phyloP scores from a whole-genome alignment of 2,888 invertebrate genomes.

The Andrena hattorfiana region DNA sequence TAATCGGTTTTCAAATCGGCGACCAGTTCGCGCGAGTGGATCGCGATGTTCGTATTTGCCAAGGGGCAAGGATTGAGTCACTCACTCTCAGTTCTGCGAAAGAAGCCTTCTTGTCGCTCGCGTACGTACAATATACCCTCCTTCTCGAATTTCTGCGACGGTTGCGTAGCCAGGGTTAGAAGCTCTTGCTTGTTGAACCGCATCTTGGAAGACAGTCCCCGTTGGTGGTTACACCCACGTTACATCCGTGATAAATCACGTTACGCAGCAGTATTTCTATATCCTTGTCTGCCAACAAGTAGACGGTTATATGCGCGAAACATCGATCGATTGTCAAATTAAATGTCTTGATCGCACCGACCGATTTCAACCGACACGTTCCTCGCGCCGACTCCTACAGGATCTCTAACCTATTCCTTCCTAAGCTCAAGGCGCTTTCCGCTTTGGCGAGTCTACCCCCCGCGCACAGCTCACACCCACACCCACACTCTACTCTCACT shows the following conservation, averaged over 20 bases:
- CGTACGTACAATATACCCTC: slow-evolving; percentile 95
- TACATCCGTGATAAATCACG: slow-evolving; percentile 24
- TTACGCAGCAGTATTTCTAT: slow-evolving; percentile 23
- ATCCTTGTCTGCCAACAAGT: slow-evolving; percentile 40
- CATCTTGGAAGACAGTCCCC: slow-evolving; percentile 86
- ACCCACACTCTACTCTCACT: background rate
- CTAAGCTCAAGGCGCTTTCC: background rate
- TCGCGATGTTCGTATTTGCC: slow-evolving; percentile 44
- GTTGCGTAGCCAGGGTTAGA: slow-evolving; percentile 93
- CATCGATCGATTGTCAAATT: background rate
- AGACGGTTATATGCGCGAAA: slow-evolving; percentile 10
- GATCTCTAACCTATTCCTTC: slow-evolving; percentile 36
- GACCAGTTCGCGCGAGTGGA: slow-evolving; percentile 22
- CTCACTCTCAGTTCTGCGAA: slow-evolving; percentile 96
- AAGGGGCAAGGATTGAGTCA: slow-evolving; percentile 68
- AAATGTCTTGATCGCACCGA: background rate
- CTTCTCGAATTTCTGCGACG: slow-evolving; percentile 95
- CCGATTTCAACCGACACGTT: background rate
- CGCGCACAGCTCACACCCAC: no score
- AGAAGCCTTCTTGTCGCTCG: slow-evolving; percentile 96
- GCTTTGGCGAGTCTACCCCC: background rate
- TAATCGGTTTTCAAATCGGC: slow-evolving; percentile 18
- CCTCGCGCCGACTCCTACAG: background rate
- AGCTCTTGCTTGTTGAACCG: slow-evolving; percentile 96
- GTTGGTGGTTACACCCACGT: slow-evolving; percentile 28